Evolutionary conservation across 2,888 invertebrate species (phyloP).

Genomic region (Hydrotaea diabolus): DNA sequence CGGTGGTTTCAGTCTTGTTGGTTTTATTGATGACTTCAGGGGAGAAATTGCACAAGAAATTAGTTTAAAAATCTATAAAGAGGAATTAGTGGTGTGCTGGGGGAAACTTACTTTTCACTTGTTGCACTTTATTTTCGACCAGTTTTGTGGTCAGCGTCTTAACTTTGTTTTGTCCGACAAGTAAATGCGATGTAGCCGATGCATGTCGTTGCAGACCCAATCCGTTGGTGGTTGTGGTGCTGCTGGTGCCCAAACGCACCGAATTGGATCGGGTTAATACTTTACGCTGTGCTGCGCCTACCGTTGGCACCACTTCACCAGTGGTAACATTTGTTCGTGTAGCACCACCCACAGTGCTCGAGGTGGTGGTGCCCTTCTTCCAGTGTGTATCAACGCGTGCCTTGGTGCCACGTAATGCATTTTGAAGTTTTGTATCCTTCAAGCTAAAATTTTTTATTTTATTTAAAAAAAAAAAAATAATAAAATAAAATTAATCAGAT

Average conservation of each 20-base stretch:
- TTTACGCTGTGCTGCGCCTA: constrained; percentile 58
- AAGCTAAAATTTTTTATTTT: constrained; percentile 70
- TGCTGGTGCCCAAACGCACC: constrained; percentile 69
- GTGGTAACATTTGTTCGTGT: constrained; percentile 55
- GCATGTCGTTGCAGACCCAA: constrained; percentile 64
- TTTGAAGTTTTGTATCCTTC: constrained; percentile 74
- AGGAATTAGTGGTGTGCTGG: background rate
- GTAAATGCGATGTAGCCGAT: constrained; percentile 55
- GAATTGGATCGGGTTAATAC: constrained; percentile 75
- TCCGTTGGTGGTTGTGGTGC: constrained; percentile 46
- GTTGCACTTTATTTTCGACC: constrained; percentile 72
- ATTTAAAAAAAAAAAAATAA: too few species aligned
- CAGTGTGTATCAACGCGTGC: constrained; percentile 79
- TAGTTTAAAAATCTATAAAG: background rate
- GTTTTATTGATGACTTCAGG: constrained; percentile 48
- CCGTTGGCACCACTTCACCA: constrained; percentile 53
- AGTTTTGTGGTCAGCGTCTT: constrained; percentile 75
- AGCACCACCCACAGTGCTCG: background rate
- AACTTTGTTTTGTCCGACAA: constrained; percentile 67
- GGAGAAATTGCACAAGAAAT: background rate
- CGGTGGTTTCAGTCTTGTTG: constrained; percentile 19
- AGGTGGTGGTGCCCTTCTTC: constrained; percentile 73
- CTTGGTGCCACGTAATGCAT: constrained; percentile 77
- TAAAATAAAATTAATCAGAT: too few species aligned
- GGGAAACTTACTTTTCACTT: constrained; percentile 69